A percentile compares a stretch with the other conserved stretches of the same genome.
These are phyloP conservation scores for Diprion similis DNA, from an alignment of 1,140 invertebrate genomes.

Conservation along the genomic window DNA sequence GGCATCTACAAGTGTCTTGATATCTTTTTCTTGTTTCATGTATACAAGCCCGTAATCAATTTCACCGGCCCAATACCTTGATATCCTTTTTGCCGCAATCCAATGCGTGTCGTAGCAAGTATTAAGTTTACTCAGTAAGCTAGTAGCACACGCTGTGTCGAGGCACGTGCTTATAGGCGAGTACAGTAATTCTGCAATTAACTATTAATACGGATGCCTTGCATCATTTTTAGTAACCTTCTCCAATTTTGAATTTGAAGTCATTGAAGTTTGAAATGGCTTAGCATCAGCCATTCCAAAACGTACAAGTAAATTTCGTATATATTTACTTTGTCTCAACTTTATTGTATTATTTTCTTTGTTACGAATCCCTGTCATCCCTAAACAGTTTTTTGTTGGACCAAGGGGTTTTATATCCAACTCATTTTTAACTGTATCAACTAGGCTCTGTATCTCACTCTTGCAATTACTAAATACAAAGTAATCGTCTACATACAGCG, in stretches of 20 bases:
- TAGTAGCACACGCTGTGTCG: background rate
- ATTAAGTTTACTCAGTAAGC: background rate
- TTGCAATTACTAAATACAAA: background rate
- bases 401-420: background rate
- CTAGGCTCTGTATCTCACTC: background rate
- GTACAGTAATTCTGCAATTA: slow-evolving; percentile 29
- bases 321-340: background rate
- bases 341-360: background rate
- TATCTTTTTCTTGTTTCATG: slow-evolving; percentile 9
- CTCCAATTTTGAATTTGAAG: background rate
- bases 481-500: background rate
- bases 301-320: background rate
- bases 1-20: slow-evolving; percentile 43
- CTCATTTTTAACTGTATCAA: background rate
- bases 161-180: background rate
- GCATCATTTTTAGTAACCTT: background rate
- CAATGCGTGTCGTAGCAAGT: slow-evolving; percentile 37
- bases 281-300: slow-evolving; percentile 34
- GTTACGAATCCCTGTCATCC: background rate
- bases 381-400: background rate
- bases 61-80: slow-evolving; percentile 38
- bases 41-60: slow-evolving; percentile 10
- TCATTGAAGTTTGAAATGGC: slow-evolving; percentile 28
- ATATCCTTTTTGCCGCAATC: slow-evolving; percentile 34
- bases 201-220: slow-evolving; percentile 39